A percentile compares a stretch with the other conserved stretches of the same genome.
phyloP scores from a whole-genome alignment of 2,797 vertebrate species.

The Myoxocephalus aenaeus region DNA sequence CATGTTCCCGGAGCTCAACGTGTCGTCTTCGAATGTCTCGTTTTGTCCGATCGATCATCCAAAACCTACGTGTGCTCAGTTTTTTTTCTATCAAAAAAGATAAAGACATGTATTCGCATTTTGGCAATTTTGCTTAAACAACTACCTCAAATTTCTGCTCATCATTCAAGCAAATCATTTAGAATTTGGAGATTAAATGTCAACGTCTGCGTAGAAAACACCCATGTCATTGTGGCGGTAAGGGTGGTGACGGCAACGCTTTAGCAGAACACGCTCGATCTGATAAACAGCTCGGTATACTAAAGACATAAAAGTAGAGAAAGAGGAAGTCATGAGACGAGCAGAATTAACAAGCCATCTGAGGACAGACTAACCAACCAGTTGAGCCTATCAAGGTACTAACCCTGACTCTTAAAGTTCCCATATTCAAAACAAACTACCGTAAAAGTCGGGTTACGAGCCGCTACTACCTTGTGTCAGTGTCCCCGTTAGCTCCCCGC shows the following conservation, averaged over 20 bases:
- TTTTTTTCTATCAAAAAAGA: neutral
- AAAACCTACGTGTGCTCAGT: neutral
- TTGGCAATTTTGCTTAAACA: neutral
- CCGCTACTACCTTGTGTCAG: too few relatives aligned
- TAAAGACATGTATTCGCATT: neutral
- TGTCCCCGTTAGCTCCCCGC: too few relatives aligned
- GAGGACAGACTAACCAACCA: neutral
- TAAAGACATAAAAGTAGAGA: neutral
- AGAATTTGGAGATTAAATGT: too few relatives aligned
- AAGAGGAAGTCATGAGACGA: neutral
- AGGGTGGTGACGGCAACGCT: neutral
- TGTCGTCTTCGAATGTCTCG: neutral
- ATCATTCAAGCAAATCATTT: too few relatives aligned
- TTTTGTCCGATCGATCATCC: neutral
- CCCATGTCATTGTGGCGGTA: too few relatives aligned
- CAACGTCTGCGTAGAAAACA: too few relatives aligned
- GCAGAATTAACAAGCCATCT: neutral
- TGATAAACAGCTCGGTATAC: neutral
- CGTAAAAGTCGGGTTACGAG: too few relatives aligned
- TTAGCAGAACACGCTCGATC: neutral
- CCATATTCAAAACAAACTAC: neutral
- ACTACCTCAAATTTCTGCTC: too few relatives aligned
- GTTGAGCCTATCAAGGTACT: neutral
- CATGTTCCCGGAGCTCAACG: neutral
- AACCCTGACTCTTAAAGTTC: neutral